Conservation (phyloP, 2,888 invertebrate genomes). For the Drosophila maculinotata region DNA sequence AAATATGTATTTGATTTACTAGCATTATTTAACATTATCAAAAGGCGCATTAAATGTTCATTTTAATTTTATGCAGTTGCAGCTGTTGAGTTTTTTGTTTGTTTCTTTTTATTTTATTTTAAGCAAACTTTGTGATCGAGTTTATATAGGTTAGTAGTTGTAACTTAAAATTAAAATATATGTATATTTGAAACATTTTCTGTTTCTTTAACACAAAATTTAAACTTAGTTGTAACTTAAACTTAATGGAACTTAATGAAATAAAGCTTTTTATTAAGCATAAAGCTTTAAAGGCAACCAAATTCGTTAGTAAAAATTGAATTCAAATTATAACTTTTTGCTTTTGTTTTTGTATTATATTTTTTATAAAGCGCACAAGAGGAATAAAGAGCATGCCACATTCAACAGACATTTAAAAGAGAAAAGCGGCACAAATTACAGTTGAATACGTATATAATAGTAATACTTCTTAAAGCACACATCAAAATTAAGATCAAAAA, state of each 20-base stretch:
- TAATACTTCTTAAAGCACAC: conserved; percentile 21
- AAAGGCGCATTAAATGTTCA: conserved; percentile 50
- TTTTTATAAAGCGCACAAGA: conserved; percentile 65
- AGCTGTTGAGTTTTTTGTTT: conserved; percentile 46
- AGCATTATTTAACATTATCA: conserved; percentile 29
- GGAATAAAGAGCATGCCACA: conserved; percentile 59
- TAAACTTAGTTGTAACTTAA: conserved; percentile 53
- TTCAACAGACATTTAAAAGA: conserved; percentile 55
- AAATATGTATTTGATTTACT: conserved; percentile 11
- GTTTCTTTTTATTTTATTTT: conserved; percentile 38
- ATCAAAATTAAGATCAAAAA: conserved; percentile 17
- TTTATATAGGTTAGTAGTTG: conserved; percentile 71
- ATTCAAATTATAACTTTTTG: conserved; percentile 44
- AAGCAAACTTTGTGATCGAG: conserved; percentile 73
- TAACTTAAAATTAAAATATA: conserved; percentile 55
- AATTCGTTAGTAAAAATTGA: conserved; percentile 69
- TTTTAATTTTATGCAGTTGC: conserved; percentile 52
- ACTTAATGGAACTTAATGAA: conserved; percentile 63
- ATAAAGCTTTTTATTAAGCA: conserved; percentile 66
- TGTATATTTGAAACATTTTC: conserved; percentile 24
- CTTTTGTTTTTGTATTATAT: conserved; percentile 18
- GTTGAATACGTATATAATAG: conserved; percentile 7
- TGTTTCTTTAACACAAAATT: conserved; percentile 44
- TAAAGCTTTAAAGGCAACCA: conserved; percentile 69
- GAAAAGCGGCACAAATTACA: conserved; percentile 46